Percentiles rank a stretch among this genome's conserved stretches.
phyloP scores from a whole-genome alignment of 1,140 invertebrate genomes.

The Cherax quadricarinatus region DNA sequence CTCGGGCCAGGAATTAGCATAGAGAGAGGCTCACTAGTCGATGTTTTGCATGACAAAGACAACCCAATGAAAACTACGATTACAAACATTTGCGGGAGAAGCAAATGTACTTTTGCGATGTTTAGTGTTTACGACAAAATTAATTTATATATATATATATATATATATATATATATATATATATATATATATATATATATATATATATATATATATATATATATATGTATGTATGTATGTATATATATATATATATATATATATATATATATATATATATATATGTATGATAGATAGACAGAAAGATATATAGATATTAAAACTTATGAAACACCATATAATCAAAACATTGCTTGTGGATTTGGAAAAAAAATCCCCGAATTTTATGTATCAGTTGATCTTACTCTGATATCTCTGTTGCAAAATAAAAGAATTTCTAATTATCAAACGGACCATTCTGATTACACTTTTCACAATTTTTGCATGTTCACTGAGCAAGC shows the following conservation, averaged over 20 bases:
- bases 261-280: too few species aligned
- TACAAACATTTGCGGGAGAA: slow-evolving; percentile 5
- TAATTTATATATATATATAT: slow-evolving; percentile 23
- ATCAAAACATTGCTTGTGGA: too few species aligned
- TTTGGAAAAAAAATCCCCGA: too few species aligned
- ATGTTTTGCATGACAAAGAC: slow-evolving; percentile 45
- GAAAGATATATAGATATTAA: too few species aligned
- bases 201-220: slow-evolving; percentile 38
- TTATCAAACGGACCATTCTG: too few species aligned
- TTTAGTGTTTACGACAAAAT: background rate
- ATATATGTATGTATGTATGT: slow-evolving; percentile 28
- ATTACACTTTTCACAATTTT: too few species aligned
- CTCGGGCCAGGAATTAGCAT: slow-evolving; percentile 30
- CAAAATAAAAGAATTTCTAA: too few species aligned
- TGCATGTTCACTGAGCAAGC: too few species aligned
- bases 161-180: slow-evolving; percentile 38
- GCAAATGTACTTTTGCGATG: background rate
- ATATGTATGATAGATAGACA: too few species aligned
- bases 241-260: background rate
- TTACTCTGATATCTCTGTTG: too few species aligned
- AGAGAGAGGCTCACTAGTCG: slow-evolving; percentile 19
- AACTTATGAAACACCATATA: too few species aligned
- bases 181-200: slow-evolving; percentile 38
- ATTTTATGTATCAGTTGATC: too few species aligned
- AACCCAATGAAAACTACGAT: slow-evolving; percentile 28